Evolutionary conservation across 2,888 invertebrate species (phyloP).

Genomic region (Macaria liturata): DNA sequence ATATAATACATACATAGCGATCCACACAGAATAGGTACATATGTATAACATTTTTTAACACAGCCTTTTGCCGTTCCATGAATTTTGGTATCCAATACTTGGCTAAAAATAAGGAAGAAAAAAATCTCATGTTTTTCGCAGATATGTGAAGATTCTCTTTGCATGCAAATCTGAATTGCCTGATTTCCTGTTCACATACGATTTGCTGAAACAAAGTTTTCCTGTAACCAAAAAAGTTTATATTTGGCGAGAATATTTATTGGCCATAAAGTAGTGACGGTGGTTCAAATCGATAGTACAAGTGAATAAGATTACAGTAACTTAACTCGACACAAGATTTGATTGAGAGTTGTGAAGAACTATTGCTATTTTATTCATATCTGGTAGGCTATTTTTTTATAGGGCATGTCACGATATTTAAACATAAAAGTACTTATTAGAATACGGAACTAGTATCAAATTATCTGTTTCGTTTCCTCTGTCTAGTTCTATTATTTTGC

Average conservation of each 20-base stretch:
- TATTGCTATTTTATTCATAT: no score
- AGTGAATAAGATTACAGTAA: constrained; percentile 13
- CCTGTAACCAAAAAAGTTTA: constrained; percentile 54
- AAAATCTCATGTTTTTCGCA: constrained; percentile 10
- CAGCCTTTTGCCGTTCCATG: no score
- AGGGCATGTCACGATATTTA: no score
- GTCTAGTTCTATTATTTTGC: no score
- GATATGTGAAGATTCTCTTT: constrained; percentile 14
- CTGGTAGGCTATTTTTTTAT: no score
- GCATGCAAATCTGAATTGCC: constrained; percentile 20
- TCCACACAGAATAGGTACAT: no score
- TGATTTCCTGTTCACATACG: constrained; percentile 17
- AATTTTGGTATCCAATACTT: neutral
- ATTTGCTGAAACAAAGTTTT: constrained; percentile 43
- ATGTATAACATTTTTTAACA: no score
- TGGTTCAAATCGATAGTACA: constrained; percentile 35
- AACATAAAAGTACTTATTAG: no score
- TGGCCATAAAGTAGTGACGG: constrained; percentile 61
- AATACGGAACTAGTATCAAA: no score
- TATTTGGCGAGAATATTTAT: constrained; percentile 61
- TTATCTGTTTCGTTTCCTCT: no score
- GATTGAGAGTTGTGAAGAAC: neutral
- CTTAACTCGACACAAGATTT: neutral
- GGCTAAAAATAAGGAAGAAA: constrained; percentile 11
- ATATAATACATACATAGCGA: no score